phyloP scores from a whole-genome alignment of 2,113 vertebrate species.

The Lonchura striata region DNA sequence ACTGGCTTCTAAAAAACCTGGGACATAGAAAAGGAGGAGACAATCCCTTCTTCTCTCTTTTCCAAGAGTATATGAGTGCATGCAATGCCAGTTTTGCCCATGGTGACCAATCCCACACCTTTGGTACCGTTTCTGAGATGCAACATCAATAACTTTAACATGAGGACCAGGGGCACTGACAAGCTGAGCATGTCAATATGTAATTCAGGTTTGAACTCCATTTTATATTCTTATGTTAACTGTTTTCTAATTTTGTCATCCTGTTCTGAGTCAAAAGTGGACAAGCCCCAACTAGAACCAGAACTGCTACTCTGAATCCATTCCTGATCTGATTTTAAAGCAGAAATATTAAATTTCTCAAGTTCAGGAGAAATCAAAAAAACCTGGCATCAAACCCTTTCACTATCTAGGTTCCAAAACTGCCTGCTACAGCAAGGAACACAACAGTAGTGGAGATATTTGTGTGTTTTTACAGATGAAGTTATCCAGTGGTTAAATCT shows the following conservation, averaged over 20 bases:
- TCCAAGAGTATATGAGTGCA: background rate
- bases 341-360: background rate
- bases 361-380: background rate
- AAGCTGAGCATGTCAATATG: background rate
- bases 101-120: background rate
- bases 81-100: background rate
- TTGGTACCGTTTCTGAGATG: background rate
- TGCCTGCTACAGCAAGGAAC: background rate
- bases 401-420: background rate
- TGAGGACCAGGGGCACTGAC: background rate
- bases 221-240: background rate
- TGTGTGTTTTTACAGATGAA: background rate
- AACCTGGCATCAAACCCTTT: background rate
- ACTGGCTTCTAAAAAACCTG: background rate
- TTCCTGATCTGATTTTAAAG: background rate
- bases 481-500: background rate
- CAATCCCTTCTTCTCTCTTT: background rate
- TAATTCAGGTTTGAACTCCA: background rate
- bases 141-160: background rate
- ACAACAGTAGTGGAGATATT: background rate
- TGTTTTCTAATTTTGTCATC: background rate
- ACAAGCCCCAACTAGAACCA: background rate
- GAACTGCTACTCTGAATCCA: background rate
- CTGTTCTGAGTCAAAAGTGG: background rate
- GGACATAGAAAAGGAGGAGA: background rate